Evolutionary conservation across 1,140 invertebrate species (phyloP), one percentile per base, ranked within the genome.

Genomic region (Aphis craccivora): DNA sequence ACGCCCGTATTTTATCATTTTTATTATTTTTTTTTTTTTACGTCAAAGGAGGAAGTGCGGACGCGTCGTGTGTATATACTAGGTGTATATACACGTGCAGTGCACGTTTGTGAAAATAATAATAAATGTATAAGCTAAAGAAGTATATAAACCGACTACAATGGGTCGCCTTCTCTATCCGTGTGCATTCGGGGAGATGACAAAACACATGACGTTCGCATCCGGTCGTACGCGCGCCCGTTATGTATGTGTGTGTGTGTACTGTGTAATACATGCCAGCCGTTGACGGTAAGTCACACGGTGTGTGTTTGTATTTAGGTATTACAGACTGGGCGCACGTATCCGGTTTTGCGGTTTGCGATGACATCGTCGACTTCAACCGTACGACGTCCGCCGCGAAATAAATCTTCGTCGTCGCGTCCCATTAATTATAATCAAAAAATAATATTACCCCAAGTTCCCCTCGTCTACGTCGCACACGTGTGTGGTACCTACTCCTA

Each of bases 181-280:
- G 43, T 23, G 45, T 20, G 20, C 55, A 23, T 60, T 67, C 55
- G 37, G 89, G 55, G 89, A 90, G 51, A 91, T 81, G 90, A 91
- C 90, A 91, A 91, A 81, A 91, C 90, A 48, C 25, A 83, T 48
- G 90, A 91, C 90, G 90, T 91, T 30, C 67, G 60, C 89, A 90
- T 90, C 89, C 89, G 89, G 89, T 90, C 40, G 89, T 67, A 67
- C 89, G 89, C 89, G 55, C 89, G 89, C 37, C 23, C 83, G 37
- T 25, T 23, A 35, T 23, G 22, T 40, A 20, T 40, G n/a, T 22
- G 20, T 23, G 81, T 5, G 84, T 86, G 25, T 30, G 60, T 67
- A n/a, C 48, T n/a, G 40, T n/a, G 18, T 30, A 30, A 45, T 86
- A 45, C 14, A 45, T 43, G 23, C 48, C 84, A 87, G 9, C 84